Evolutionary conservation across 2,888 invertebrate genomes (phyloP).

Genomic region (Halictus ligatus): DNA sequence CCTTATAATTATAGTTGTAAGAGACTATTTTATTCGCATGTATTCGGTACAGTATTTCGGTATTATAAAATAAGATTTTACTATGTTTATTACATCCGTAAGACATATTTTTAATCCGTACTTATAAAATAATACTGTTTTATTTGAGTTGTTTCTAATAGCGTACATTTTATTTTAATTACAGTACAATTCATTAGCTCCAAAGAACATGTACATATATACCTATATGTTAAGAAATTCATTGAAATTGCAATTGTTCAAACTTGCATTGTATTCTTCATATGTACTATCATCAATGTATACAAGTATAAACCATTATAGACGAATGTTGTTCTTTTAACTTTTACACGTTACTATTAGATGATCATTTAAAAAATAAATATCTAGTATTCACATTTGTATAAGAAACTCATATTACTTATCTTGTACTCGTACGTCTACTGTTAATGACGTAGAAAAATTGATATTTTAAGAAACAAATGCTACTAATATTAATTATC

Average conservation of each 20-base stretch:
- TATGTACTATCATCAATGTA: conserved; percentile 22
- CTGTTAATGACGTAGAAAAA: conserved; percentile 35
- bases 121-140: conserved; percentile 16
- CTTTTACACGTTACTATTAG: conserved; percentile 5
- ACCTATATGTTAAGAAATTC: background rate
- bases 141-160: conserved; percentile 1
- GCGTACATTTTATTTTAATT: background rate
- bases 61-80: background rate
- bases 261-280: conserved; percentile 22
- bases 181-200: background rate
- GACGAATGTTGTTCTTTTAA: conserved; percentile 6
- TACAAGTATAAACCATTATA: conserved; percentile 15
- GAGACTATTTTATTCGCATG: background rate
- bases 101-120: background rate
- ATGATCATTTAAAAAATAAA: conserved; percentile 49
- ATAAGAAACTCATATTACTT: conserved; percentile 31
- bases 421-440: conserved; percentile 18
- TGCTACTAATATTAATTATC: conserved; percentile 2
- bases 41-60: background rate
- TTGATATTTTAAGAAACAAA: conserved; percentile 28
- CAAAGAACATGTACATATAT: background rate
- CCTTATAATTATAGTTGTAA: background rate
- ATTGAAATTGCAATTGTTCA: background rate
- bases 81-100: background rate
- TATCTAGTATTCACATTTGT: conserved; percentile 39